Evolutionary conservation across 2,888 invertebrate genomes (phyloP).

Genomic region (Hydropsyche betteni): DNA sequence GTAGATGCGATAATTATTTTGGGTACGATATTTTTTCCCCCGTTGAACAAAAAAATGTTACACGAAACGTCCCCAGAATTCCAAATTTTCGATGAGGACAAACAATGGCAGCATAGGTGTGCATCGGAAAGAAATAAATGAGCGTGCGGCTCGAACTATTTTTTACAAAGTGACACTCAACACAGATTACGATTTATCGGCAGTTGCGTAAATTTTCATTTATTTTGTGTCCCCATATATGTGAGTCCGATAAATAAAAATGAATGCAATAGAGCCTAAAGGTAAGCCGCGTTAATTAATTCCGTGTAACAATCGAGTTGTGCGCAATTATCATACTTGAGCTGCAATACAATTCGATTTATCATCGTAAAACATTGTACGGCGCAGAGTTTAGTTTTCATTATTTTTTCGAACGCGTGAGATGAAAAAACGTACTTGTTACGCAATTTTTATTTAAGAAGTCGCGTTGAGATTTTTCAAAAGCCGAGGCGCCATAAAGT

Average conservation of each 20-base stretch:
- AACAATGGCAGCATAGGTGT: conserved; percentile 2
- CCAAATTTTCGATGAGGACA: background rate
- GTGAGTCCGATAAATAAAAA: no score
- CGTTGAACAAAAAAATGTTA: no score
- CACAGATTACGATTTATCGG: background rate
- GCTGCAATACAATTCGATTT: no score
- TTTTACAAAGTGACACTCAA: background rate
- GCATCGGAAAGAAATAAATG: background rate
- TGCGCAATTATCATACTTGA: no score
- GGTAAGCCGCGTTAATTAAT: no score
- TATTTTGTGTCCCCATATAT: background rate
- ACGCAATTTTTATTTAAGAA: conserved; percentile 27
- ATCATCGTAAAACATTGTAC: no score
- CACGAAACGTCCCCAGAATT: conserved; percentile 5
- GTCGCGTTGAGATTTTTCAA: conserved; percentile 33
- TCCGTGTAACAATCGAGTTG: no score
- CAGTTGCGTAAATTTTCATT: conserved; percentile 8
- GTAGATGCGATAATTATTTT: conserved; percentile 36
- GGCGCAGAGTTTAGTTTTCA: no score
- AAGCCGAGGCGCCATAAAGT: conserved; percentile 36
- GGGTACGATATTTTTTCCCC: conserved; percentile 16
- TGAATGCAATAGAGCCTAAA: no score
- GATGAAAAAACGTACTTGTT: conserved; percentile 4
- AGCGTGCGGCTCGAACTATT: background rate
- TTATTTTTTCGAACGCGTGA: no score